phyloP scores from a whole-genome alignment of 1,140 invertebrate genomes.

The Drosophila pandora region DNA sequence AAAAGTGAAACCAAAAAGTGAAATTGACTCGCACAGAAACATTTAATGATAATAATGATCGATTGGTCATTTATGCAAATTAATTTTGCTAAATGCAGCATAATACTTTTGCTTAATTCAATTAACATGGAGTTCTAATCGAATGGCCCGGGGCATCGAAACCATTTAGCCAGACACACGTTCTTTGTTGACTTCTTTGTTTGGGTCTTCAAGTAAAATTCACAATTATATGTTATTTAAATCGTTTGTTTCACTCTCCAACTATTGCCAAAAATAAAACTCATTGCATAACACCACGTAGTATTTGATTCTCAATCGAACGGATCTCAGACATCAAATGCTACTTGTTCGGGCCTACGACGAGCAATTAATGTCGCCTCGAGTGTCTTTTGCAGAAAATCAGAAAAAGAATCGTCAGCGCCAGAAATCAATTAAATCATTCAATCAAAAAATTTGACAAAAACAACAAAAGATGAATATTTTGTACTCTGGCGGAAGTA shows the following conservation, averaged over 20 bases:
- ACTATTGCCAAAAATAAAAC: constrained; percentile 16
- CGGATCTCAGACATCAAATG: constrained; percentile 41
- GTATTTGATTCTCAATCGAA: constrained; percentile 10
- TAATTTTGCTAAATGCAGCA: constrained; percentile 71
- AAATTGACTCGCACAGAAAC: constrained; percentile 55
- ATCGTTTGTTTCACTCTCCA: constrained; percentile 31
- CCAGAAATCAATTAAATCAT: constrained; percentile 74
- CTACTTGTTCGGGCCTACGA: constrained; percentile 76
- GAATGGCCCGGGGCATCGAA: constrained; percentile 39
- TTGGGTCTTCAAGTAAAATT: constrained; percentile 13
- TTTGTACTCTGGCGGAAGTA: constrained; percentile 65
- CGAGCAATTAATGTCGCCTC: constrained; percentile 72
- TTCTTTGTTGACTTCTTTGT: constrained; percentile 47
- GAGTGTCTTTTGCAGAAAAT: constrained; percentile 58
- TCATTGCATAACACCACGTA: not conserved
- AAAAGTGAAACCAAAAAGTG: constrained; percentile 77
- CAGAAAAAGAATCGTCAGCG: constrained; percentile 52
- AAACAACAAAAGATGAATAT: constrained; percentile 29
- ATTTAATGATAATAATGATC: constrained; percentile 70
- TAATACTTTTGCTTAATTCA: constrained; percentile 70
- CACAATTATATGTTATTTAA: constrained; percentile 47
- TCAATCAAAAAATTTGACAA: constrained; percentile 22
- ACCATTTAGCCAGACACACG: constrained; percentile 28
- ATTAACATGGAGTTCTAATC: constrained; percentile 56
- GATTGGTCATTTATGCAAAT: constrained; percentile 70